These are phyloP conservation scores for Sarcophaga caerulescens DNA, from an alignment of 2,888 invertebrate species.

Conservation along the genomic window DNA sequence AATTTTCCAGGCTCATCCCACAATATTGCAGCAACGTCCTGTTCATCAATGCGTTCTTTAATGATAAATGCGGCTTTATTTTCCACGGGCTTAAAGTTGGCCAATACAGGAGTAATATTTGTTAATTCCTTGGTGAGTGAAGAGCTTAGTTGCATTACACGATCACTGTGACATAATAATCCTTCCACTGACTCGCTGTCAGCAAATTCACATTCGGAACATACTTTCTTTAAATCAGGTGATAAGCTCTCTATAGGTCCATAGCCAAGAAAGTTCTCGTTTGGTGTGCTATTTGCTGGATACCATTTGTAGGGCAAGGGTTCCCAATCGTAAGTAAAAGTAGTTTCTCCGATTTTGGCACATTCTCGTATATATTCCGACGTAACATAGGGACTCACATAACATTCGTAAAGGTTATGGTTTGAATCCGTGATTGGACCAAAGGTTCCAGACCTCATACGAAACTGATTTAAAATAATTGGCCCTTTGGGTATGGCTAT, in stretches of 20 bases:
- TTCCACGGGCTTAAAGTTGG: neutral
- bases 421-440: neutral
- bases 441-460: neutral
- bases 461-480: neutral
- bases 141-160: neutral
- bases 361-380: neutral
- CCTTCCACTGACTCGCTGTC: neutral
- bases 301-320: neutral
- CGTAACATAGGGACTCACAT: neutral
- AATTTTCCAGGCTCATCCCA: neutral
- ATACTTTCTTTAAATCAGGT: neutral
- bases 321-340: neutral
- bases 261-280: neutral
- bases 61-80: neutral
- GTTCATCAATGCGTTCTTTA: neutral
- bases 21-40: neutral
- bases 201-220: neutral
- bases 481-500: neutral
- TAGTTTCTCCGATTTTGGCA: neutral
- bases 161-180: neutral
- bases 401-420: neutral
- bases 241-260: neutral
- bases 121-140: neutral
- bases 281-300: neutral
- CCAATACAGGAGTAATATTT: rapidly evolving